Percentiles rank a stretch among this genome's conserved stretches.
These are phyloP conservation scores for Drosophila arizonae DNA, from an alignment of 1,140 invertebrate genomes.

Conservation along the genomic window DNA sequence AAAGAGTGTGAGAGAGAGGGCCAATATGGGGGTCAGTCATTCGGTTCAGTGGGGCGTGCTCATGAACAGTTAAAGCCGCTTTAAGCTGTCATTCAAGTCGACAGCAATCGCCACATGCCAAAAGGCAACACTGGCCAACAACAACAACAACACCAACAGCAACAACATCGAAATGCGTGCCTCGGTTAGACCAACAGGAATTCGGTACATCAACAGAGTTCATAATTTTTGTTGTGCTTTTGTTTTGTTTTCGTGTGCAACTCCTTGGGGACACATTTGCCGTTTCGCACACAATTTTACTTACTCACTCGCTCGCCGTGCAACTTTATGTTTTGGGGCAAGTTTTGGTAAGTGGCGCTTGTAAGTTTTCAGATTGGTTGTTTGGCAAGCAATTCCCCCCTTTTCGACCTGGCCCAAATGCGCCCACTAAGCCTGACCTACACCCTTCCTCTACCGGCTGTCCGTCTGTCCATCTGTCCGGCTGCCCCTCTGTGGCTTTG, in stretches of 20 bases:
- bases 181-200: slow-evolving; percentile 12
- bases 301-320: slow-evolving; percentile 10
- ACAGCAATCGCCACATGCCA: slow-evolving; percentile 30
- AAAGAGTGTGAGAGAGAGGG: background rate
- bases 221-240: slow-evolving; percentile 26
- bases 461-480: background rate
- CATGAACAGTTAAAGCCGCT: slow-evolving; percentile 55
- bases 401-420: slow-evolving; percentile 20
- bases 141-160: slow-evolving; percentile 4
- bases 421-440: slow-evolving; percentile 2
- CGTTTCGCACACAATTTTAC: slow-evolving; percentile 56
- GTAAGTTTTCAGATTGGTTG: slow-evolving; percentile 60
- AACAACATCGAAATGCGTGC: slow-evolving; percentile 35
- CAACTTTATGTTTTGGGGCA: slow-evolving; percentile 15
- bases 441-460: too few relatives aligned
- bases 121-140: slow-evolving; percentile 34
- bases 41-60: slow-evolving; percentile 36
- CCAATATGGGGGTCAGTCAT: background rate
- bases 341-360: slow-evolving; percentile 49
- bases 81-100: slow-evolving; percentile 38
- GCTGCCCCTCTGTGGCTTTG: slow-evolving; percentile 13
- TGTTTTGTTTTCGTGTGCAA: slow-evolving; percentile 16
- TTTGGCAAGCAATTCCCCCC: slow-evolving; percentile 11
- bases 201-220: slow-evolving; percentile 43
- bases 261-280: slow-evolving; percentile 53